Evolutionary conservation across 2,888 invertebrate genomes (phyloP).

Genomic region (Mesoligia furuncula): DNA sequence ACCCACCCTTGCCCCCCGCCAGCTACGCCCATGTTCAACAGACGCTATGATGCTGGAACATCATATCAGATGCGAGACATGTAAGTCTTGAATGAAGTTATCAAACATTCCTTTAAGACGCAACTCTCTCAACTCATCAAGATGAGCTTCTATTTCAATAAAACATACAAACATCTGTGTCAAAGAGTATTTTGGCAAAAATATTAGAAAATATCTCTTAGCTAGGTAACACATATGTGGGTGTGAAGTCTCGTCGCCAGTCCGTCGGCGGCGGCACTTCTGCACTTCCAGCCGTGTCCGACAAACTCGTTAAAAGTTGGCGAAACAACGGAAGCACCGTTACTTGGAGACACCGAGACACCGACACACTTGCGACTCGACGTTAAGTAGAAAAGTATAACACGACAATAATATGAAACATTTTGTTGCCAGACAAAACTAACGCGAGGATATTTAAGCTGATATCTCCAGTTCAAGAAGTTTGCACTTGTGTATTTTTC

Average conservation of each 20-base stretch:
- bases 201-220: constrained; percentile 43
- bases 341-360: constrained; percentile 80
- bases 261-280: constrained; percentile 72
- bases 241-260: constrained; percentile 71
- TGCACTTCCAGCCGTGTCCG: constrained; percentile 82
- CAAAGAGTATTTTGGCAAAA: constrained; percentile 28
- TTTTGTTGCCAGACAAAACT: constrained; percentile 81
- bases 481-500: constrained; percentile 69
- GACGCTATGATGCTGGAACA: neutral
- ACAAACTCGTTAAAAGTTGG: constrained; percentile 90
- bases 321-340: constrained; percentile 86
- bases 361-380: constrained; percentile 86
- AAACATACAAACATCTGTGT: constrained; percentile 9
- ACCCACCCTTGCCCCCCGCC: too few relatives aligned
- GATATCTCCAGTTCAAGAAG: constrained; percentile 70
- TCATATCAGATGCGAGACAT: neutral
- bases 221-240: constrained; percentile 76
- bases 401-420: constrained; percentile 86
- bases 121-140: neutral
- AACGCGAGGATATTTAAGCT: constrained; percentile 80
- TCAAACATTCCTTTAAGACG: too few relatives aligned
- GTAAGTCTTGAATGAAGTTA: neutral
- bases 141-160: neutral
- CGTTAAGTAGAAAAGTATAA: constrained; percentile 89
- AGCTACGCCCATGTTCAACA: neutral